Base-by-base conservation (phyloP, 2,113 vertebrate genomes). In the Fulmarus glacialis region DNA sequence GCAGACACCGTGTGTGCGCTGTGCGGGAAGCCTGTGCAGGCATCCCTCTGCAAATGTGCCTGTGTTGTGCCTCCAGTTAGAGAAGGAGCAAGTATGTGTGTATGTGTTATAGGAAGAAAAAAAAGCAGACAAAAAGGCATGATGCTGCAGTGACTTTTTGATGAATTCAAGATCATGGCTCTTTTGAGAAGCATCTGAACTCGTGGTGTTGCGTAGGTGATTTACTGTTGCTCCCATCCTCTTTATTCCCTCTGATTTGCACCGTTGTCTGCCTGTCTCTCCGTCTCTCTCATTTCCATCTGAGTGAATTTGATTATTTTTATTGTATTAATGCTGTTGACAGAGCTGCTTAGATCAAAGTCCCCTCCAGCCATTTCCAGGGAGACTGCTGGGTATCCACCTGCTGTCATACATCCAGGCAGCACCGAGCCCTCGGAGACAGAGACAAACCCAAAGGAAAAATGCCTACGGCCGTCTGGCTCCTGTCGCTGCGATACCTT, bases 331-430 rank as follows among this genome's bases (percentile, higher is more conserved):
- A 60, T 0, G 26, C 84, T 88, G 89, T 91, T 93, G 91, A 95
- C 87, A 93, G 93, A 96, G 87, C 93, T 80, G 95, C 87, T 96
- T 47, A 90, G 95, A 96, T 97, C 94, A 45, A 87, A 96, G 96
- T 89, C 70, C 91, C 95, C 91, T 95, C 53, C 38, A 72, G 93
- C 81, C 81, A 68, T 96, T 96, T 91, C 73, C 95, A 97, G 84
- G 82, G 93, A 93, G 53, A 70, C 94, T 82, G 89, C 91, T 85
- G 96, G 62, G 70, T 82, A 36, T 50, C 95, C 93, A 88, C 96
- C 94, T 94, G 93, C 96, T 95, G 95, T 67, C 87, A 17, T 36
- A 22, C 74, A 89, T 50, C 95, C 72, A 22, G 84, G 86, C 20
- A 15, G 92, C 89, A 53, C 86, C 1, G 2, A 88, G 85, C 82